Conservation (phyloP, 2,797 vertebrate species). For the Channa striata region DNA sequence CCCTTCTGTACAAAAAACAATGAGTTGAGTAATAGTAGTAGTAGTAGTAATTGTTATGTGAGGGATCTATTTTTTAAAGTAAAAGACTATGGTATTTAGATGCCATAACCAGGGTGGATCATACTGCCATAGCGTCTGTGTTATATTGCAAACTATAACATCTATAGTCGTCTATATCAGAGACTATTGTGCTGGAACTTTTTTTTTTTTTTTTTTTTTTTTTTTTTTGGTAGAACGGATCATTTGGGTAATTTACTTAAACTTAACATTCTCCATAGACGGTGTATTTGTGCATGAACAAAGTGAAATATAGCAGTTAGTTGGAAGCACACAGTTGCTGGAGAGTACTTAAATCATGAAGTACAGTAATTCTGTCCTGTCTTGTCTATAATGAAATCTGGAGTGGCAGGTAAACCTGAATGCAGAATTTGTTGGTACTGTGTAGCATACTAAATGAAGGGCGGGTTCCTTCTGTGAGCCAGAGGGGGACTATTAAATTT, state of each 20-base stretch:
- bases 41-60: no score
- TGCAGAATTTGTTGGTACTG: conserved; percentile 35
- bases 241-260: neutral
- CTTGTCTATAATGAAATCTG: conserved; percentile 53
- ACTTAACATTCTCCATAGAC: neutral
- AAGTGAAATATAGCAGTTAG: neutral
- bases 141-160: conserved; percentile 9
- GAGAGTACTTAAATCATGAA: conserved; percentile 29
- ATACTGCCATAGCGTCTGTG: conserved; percentile 7
- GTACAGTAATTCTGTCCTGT: conserved; percentile 27
- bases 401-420: conserved; percentile 46
- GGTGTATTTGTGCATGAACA: conserved; percentile 8
- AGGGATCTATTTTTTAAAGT: neutral
- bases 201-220: conserved; percentile 13
- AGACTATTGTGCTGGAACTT: conserved; percentile 11
- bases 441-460: conserved; percentile 40
- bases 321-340: neutral
- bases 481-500: conserved; percentile 56
- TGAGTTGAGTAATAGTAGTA: no score
- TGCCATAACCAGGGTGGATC: neutral
- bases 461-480: conserved; percentile 35
- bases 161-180: conserved; percentile 5
- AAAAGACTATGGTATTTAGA: conserved; percentile 5
- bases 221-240: conserved; percentile 29
- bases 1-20: neutral